Evolutionary conservation across 2,113 vertebrate species (phyloP).

Genomic region (Ochotona princeps): DNA sequence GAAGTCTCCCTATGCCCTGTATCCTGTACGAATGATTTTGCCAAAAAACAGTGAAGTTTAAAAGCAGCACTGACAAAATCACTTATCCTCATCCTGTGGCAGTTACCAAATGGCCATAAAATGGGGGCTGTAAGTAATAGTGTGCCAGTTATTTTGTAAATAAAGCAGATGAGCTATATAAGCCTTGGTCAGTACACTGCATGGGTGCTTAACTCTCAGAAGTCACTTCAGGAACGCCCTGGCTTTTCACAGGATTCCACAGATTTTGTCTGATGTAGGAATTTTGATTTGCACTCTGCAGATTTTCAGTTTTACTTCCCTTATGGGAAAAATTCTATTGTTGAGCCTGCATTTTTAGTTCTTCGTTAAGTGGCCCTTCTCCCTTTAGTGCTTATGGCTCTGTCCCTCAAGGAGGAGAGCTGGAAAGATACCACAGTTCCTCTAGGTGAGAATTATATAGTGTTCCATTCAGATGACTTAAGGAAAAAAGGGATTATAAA

Average conservation of each 20-base stretch:
- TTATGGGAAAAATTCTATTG: conserved; percentile 71
- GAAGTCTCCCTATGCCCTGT: background rate
- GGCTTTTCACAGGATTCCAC: conserved; percentile 43
- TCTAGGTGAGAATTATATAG: conserved; percentile 43
- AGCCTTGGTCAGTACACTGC: conserved; percentile 5
- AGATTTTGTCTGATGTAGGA: conserved; percentile 57
- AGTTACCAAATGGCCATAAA: conserved; percentile 54
- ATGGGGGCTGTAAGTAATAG: conserved; percentile 35
- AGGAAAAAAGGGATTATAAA: conserved; percentile 43
- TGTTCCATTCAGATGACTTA: conserved; percentile 48
- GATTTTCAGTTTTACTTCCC: conserved; percentile 75
- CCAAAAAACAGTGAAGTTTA: conserved; percentile 40
- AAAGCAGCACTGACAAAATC: conserved; percentile 47
- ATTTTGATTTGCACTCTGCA: conserved; percentile 69
- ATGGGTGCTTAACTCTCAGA: conserved; percentile 56
- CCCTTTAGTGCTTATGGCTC: conserved; percentile 24
- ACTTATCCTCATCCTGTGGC: conserved; percentile 31
- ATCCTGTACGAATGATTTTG: conserved; percentile 57
- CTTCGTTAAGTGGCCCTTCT: conserved; percentile 62
- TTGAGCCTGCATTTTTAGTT: conserved; percentile 64
- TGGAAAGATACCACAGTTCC: conserved; percentile 37
- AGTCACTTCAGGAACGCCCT: conserved; percentile 37
- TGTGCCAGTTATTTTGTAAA: conserved; percentile 66
- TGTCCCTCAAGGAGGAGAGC: conserved; percentile 38
- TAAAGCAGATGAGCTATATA: conserved; percentile 63